A percentile compares a stretch with the other conserved stretches of the same genome.
Conservation (phyloP, 2,797 vertebrate species). For the Hybognathus amarus region DNA sequence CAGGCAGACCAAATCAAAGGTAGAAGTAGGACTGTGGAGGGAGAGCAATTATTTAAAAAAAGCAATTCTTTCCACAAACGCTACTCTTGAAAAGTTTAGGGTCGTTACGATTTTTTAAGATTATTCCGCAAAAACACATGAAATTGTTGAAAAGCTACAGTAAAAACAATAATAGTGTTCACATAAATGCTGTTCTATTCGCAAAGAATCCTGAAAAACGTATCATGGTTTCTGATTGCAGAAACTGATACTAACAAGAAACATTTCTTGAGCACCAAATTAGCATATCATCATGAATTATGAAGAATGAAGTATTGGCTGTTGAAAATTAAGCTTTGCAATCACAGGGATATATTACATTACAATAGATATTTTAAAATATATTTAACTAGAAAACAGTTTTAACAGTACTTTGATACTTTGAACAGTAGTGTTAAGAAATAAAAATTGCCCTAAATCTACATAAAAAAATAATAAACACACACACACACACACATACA, state of each 20-base stretch:
- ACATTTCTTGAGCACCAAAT: neutral
- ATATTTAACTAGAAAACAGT: neutral
- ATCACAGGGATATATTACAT: neutral
- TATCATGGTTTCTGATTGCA: neutral
- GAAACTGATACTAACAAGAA: neutral
- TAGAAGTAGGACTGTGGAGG: neutral
- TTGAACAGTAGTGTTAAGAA: neutral
- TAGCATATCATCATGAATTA: neutral
- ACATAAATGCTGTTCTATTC: neutral
- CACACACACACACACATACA: no score
- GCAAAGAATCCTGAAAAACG: neutral
- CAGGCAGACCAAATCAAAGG: slow-evolving; percentile 6
- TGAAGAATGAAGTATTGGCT: neutral
- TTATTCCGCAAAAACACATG: neutral
- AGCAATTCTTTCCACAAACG: neutral
- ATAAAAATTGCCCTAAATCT: no score
- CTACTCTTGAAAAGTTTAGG: neutral
- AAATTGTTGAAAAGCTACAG: neutral
- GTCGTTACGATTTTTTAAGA: neutral
- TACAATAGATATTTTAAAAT: neutral
- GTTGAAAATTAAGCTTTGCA: neutral
- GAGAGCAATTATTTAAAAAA: no score
- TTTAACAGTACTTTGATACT: neutral
- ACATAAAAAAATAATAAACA: no score
- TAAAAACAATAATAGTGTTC: neutral